These are phyloP conservation scores for Cryptoblepharus egeriae DNA, from an alignment of 2,797 vertebrate genomes.

Conservation along the genomic window DNA sequence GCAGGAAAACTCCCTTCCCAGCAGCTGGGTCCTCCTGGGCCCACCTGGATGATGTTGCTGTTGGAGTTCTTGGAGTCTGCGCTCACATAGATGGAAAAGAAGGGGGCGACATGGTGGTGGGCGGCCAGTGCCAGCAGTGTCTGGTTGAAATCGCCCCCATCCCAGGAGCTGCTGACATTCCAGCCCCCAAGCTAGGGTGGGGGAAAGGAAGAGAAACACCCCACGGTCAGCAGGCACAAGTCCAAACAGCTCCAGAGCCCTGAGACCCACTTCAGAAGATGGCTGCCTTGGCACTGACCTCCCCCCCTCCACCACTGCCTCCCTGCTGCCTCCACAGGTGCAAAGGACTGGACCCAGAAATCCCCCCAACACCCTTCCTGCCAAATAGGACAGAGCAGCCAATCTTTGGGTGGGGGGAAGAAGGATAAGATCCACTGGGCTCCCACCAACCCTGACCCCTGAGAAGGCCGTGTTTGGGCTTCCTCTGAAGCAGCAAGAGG, in stretches of 20 bases:
- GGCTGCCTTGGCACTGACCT: no score
- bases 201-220: neutral
- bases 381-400: no score
- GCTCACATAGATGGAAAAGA: conserved; percentile 93
- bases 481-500: neutral
- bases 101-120: conserved; percentile 87
- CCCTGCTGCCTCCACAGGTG: no score
- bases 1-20: neutral
- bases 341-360: no score
- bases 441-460: neutral
- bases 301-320: no score
- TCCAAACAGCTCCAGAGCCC: neutral
- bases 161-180: conserved; percentile 86
- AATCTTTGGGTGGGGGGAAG: no score
- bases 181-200: conserved; percentile 90
- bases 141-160: conserved; percentile 89
- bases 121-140: conserved; percentile 87
- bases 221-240: no score
- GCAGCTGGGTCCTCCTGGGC: neutral
- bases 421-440: no score
- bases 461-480: rapidly evolving
- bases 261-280: no score
- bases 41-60: conserved; percentile 96
- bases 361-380: no score
- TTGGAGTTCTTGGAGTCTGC: conserved; percentile 96